Base-by-base conservation (phyloP, 2,113 vertebrate genomes). In the Coptodon bakossiorum region DNA sequence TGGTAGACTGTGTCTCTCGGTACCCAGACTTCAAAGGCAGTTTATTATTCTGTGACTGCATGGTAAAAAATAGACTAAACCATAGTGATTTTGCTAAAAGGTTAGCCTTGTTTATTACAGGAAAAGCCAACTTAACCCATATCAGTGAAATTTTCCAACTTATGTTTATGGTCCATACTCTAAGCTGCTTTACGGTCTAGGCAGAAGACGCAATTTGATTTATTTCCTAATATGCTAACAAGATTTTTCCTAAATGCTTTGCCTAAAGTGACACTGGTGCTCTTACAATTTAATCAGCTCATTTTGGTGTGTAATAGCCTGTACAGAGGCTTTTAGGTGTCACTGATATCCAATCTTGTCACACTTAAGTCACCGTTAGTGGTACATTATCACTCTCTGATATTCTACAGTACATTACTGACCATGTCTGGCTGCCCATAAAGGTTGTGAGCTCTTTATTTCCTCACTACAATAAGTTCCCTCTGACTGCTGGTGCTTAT, bases 361-460 rank as follows among this genome's bases (percentile, higher is more conserved):
- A 85, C 80, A 86, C 17, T n/a, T 78, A 86, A 87, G 59, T 90
- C 88, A 85, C 63, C 87, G 27, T 81, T 88, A 89, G 56, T 19
- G 63, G 50, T 85, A 52, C 54, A 29, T 82, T 83, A 86, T 92
- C 79, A 85, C 85, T 84, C 57, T 80, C 53, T 80, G 56, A 88
- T 85, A 81, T 85, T 89, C 83, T 83, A 61, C 90, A 86, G 68
- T 78, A 89, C 73, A 92, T 89, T 68, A 85, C 73, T 86, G 81
- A 84, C 80, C 89, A 89, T 63, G 80, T 89, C 81, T n/a, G 22
- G 73, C 82, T 86, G 83, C 71, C 48, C 57, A 80, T 94, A 89
- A 88, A 88, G 45, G 83, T 85, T 86, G 61, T 57, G 54, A 83
- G 61, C 68, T 40, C 79, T 90, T 84, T 86, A 59, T 61, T 81